Base-by-base conservation (phyloP, 2,888 invertebrate species). In the Thyatira batis region DNA sequence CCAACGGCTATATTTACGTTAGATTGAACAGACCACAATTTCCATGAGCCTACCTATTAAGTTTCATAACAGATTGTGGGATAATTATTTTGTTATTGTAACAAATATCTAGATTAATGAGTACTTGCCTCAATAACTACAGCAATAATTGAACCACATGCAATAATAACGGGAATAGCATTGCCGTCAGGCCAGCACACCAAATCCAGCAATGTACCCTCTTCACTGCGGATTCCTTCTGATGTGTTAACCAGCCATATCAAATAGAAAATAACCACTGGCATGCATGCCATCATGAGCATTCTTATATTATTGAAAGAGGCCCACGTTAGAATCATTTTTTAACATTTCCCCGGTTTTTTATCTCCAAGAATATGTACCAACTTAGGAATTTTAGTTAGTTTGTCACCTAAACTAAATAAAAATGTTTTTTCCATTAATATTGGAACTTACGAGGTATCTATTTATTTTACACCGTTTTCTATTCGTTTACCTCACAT, bases 181-280 rank as follows among this genome's bases (percentile, higher is more conserved):
- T 90, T 92, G 11, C 91, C 91, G 60, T 92, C 91, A 11, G 91
- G 91, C 91, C 91, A 92, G 58, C 91, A 90, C 2, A 92, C 85
- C 1, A 92, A 78, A 55, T 92, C 91, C 51, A 92, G 61, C 46
- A 92, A 68, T 5, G 87, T 80, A 13, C 91, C 91, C 70, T 92
- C 91, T 69, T 92, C 91, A 56, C 86, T 89, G 13, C 91, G 77
- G 57, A 92, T 87, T n/a, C 75, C 75, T 73, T 91, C 91, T 6
- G 91, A 90, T 13, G 89, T 89, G 59, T 91, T 92, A 0, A 91
- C 80, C 49, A 92, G 66, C 91, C 91, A 90, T 63, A 91, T 86
- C 39, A 92, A 61, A 65, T 91, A 91, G 67, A 92, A 92, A 65
- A 92, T 88, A 20, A 90, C 79, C 4, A 92, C 78, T 1, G 91